A percentile compares a stretch with the other conserved stretches of the same genome.
Conservation (phyloP, 2,113 vertebrate genomes). For the Phylloscopus trochilus region DNA sequence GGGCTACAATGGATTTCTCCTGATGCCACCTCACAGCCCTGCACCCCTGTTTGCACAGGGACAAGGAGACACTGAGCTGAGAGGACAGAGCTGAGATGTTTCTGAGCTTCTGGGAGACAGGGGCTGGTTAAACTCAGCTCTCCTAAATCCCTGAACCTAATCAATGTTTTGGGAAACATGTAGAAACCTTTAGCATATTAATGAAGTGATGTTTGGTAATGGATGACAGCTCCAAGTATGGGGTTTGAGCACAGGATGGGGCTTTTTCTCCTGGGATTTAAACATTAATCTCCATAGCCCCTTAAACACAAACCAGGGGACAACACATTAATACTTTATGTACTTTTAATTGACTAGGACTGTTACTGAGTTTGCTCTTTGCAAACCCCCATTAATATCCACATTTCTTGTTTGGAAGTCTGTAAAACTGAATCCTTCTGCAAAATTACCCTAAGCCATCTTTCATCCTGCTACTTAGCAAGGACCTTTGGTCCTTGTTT, state of each 20-base stretch:
- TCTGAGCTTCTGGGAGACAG: neutral
- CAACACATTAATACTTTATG: neutral
- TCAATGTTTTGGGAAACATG: neutral
- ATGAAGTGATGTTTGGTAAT: neutral
- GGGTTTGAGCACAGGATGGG: neutral
- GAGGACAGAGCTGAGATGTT: neutral
- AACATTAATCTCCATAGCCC: neutral
- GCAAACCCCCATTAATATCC: neutral
- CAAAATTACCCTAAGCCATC: neutral
- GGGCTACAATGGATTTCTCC: neutral
- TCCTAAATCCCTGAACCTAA: neutral
- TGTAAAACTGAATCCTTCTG: neutral
- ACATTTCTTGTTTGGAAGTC: neutral
- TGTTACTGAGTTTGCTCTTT: neutral
- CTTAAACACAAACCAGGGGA: neutral
- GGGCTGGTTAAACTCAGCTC: neutral
- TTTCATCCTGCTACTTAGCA: slow-evolving; percentile 29
- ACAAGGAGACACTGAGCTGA: neutral
- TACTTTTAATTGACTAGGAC: neutral
- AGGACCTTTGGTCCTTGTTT: slow-evolving; percentile 42
- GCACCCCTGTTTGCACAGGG: neutral
- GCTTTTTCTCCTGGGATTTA: neutral
- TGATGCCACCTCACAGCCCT: rapidly evolving
- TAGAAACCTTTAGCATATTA: neutral
- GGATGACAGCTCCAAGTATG: neutral